Evolutionary conservation across 2,888 invertebrate genomes (phyloP).

Genomic region (Selenia dentaria): DNA sequence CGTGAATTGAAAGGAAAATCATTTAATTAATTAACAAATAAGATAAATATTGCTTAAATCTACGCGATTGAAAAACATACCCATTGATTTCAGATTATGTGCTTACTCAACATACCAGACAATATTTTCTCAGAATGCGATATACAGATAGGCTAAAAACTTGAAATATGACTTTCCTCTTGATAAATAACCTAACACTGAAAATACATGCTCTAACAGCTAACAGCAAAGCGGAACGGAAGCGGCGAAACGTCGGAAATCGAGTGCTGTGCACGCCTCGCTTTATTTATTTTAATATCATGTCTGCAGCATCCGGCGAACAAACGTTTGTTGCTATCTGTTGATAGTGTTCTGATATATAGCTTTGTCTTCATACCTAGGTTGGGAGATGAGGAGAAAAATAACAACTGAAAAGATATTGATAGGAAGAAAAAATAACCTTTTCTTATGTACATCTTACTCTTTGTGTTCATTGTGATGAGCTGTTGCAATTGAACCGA

Average conservation of each 20-base stretch:
- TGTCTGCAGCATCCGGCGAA: conserved; percentile 70
- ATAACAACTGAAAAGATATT: too few relatives aligned
- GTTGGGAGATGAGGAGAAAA: not conserved
- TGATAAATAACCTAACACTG: conserved; percentile 50
- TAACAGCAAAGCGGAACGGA: conserved; percentile 58
- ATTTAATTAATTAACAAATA: too few relatives aligned
- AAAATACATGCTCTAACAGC: conserved; percentile 50
- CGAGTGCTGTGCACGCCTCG: conserved; percentile 60
- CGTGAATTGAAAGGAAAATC: too few relatives aligned
- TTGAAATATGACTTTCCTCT: conserved; percentile 53
- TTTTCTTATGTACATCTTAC: too few relatives aligned
- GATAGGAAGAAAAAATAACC: too few relatives aligned
- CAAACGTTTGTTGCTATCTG: conserved; percentile 59
- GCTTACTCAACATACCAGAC: too few relatives aligned
- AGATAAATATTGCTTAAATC: too few relatives aligned
- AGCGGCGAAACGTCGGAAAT: conserved; percentile 69
- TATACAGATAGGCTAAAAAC: conserved; percentile 21
- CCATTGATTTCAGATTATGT: too few relatives aligned
- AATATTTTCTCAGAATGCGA: conserved; percentile 1
- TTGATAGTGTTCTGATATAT: conserved; percentile 55
- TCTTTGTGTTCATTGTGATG: too few relatives aligned
- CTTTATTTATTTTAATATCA: conserved; percentile 80
- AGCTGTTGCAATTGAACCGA: too few relatives aligned
- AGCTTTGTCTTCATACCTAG: conserved; percentile 26
- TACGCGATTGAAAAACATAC: too few relatives aligned